These are phyloP conservation scores for Sylvicola fuscatus DNA, from an alignment of 2,888 invertebrate species.

Conservation along the genomic window DNA sequence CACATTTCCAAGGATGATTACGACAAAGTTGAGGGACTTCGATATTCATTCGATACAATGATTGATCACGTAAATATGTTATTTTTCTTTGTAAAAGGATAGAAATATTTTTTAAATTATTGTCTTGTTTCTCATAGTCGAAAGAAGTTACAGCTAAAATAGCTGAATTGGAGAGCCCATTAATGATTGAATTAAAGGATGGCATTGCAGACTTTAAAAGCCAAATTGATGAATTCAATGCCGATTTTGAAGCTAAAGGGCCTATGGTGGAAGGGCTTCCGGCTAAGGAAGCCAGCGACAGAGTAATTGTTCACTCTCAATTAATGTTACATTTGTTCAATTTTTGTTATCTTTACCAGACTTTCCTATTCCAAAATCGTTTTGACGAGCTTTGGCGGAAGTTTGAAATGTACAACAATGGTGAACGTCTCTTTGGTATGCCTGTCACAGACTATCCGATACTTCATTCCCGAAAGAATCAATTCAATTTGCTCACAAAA, in stretches of 20 bases:
- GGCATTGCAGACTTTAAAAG: slow-evolving; percentile 44
- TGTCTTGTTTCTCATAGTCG: slow-evolving; percentile 11
- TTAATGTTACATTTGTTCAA: too few species aligned
- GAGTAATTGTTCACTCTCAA: too few species aligned
- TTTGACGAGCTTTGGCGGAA: slow-evolving; percentile 69
- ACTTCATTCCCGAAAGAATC: slow-evolving; percentile 56
- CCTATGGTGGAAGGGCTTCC: slow-evolving; percentile 69
- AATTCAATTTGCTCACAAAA: slow-evolving; percentile 65
- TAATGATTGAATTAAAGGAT: slow-evolving; percentile 47
- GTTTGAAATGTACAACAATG: slow-evolving; percentile 63
- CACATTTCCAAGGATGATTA: slow-evolving; percentile 55
- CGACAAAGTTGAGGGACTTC: slow-evolving; percentile 55
- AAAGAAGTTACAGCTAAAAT: slow-evolving; percentile 16
- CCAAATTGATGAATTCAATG: slow-evolving; percentile 47
- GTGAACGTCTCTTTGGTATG: slow-evolving; percentile 69
- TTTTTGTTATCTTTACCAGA: slow-evolving; percentile 22
- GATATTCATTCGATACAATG: slow-evolving; percentile 60
- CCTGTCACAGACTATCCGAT: slow-evolving; percentile 66
- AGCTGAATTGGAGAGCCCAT: slow-evolving; percentile 48
- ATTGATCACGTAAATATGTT: slow-evolving; percentile 42
- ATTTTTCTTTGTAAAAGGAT: background rate
- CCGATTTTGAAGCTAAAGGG: slow-evolving; percentile 52
- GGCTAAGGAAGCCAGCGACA: slow-evolving; percentile 72
- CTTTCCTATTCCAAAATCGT: slow-evolving; percentile 51
- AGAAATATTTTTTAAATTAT: background rate